Evolutionary conservation across 2,113 vertebrate species (phyloP).

Genomic region (Ailuropoda melanoleuca): DNA sequence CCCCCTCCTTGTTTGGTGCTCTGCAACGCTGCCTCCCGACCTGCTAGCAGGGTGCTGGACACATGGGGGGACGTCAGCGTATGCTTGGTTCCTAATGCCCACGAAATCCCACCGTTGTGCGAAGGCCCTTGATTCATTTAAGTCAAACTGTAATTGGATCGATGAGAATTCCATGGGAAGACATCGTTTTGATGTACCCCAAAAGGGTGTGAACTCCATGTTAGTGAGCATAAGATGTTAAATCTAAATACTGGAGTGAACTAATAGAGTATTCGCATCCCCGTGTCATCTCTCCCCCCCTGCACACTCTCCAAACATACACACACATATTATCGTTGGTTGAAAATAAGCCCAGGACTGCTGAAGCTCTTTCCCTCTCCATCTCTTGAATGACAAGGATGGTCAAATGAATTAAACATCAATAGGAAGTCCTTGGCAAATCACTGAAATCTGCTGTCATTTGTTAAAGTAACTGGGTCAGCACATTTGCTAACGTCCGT

Average conservation of each 20-base stretch:
- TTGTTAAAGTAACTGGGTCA: background rate
- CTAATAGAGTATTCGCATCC: background rate
- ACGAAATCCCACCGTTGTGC: background rate
- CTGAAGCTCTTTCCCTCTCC: background rate
- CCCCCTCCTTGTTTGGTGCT: background rate
- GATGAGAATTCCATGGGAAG: background rate
- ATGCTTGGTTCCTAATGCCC: background rate
- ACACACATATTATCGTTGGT: background rate
- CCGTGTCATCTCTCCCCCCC: background rate
- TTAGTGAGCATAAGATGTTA: background rate
- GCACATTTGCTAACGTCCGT: background rate
- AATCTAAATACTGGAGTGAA: background rate
- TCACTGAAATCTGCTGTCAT: background rate
- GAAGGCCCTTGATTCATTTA: background rate
- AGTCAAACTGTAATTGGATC: background rate
- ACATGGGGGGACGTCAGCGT: background rate
- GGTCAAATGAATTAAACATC: background rate
- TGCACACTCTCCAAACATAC: background rate
- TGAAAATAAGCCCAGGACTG: background rate
- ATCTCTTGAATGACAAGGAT: background rate
- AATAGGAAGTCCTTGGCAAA: background rate
- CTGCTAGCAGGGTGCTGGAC: background rate
- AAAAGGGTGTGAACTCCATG: background rate
- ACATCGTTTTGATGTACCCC: background rate
- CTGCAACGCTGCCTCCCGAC: background rate